Evolutionary conservation across 2,797 vertebrate genomes (phyloP).

Genomic region (Etheostoma perlongum): DNA sequence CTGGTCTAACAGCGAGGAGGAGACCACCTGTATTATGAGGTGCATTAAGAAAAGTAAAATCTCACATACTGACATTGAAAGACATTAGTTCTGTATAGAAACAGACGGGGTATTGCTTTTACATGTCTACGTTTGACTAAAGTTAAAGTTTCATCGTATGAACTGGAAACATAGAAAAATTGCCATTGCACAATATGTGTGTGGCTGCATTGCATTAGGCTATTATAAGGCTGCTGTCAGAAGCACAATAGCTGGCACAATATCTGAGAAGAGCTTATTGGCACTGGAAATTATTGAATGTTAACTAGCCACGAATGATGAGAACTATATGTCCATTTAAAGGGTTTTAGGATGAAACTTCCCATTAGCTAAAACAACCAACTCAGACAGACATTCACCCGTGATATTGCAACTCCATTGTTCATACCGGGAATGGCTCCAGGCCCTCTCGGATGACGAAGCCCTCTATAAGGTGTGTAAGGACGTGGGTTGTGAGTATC

Average conservation of each 20-base stretch:
- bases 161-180: background rate
- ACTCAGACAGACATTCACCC: background rate
- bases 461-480: slow-evolving; percentile 94
- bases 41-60: background rate
- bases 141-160: too few relatives aligned
- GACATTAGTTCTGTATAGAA: background rate
- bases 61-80: background rate
- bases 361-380: background rate
- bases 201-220: too few relatives aligned
- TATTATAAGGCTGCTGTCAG: background rate
- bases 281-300: too few relatives aligned
- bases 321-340: background rate
- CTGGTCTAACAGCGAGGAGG: slow-evolving; percentile 87
- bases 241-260: background rate
- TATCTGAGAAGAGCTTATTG: too few relatives aligned
- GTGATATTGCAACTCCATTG: background rate
- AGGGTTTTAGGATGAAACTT: background rate
- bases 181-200: too few relatives aligned
- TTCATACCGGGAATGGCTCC: slow-evolving; percentile 92
- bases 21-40: slow-evolving; percentile 84
- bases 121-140: background rate
- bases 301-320: background rate
- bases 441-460: slow-evolving; percentile 95
- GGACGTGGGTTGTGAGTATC: slow-evolving; percentile 90
- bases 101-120: background rate